Percentiles rank a stretch among this genome's conserved stretches.
These are phyloP conservation scores for Agrypnus murinus DNA, from an alignment of 2,888 invertebrate genomes.

Conservation along the genomic window DNA sequence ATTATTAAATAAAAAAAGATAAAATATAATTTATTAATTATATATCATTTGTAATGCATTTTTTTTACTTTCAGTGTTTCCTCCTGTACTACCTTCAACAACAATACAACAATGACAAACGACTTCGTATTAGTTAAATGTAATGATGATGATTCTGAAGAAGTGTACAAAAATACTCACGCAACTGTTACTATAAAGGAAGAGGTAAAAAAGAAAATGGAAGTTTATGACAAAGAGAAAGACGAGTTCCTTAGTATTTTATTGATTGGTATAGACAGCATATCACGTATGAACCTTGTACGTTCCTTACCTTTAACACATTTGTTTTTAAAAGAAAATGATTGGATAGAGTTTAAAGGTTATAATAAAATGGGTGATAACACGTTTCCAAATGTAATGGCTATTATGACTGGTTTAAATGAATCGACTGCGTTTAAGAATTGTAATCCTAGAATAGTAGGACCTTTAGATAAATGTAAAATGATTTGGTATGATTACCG, in stretches of 20 bases:
- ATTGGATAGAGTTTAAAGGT: slow-evolving; percentile 66
- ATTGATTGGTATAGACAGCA: slow-evolving; percentile 89
- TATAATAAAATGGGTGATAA: slow-evolving; percentile 87
- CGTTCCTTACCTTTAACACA: slow-evolving; percentile 85
- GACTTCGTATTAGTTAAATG: slow-evolving; percentile 37
- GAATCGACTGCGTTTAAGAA: slow-evolving; percentile 70
- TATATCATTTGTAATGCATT: too few species aligned
- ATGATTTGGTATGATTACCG: slow-evolving; percentile 87
- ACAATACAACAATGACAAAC: slow-evolving; percentile 32
- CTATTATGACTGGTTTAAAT: slow-evolving; percentile 82
- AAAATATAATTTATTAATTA: too few species aligned
- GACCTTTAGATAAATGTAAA: slow-evolving; percentile 80
- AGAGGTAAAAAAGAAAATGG: slow-evolving; percentile 68
- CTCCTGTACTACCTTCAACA: slow-evolving; percentile 42
- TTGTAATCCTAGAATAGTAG: slow-evolving; percentile 72
- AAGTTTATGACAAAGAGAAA: slow-evolving; percentile 53
- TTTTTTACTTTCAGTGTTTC: slow-evolving; percentile 48
- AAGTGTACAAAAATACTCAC: slow-evolving; percentile 74
- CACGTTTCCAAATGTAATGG: slow-evolving; percentile 93
- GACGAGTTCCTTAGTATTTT: slow-evolving; percentile 77
- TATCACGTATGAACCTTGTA: slow-evolving; percentile 85
- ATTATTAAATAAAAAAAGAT: too few species aligned
- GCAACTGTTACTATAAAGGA: slow-evolving; percentile 70
- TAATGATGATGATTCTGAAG: slow-evolving; percentile 8
- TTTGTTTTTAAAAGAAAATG: slow-evolving; percentile 76